phyloP scores from a whole-genome alignment of 2,888 invertebrate species.

The Eucera pruinosa region DNA sequence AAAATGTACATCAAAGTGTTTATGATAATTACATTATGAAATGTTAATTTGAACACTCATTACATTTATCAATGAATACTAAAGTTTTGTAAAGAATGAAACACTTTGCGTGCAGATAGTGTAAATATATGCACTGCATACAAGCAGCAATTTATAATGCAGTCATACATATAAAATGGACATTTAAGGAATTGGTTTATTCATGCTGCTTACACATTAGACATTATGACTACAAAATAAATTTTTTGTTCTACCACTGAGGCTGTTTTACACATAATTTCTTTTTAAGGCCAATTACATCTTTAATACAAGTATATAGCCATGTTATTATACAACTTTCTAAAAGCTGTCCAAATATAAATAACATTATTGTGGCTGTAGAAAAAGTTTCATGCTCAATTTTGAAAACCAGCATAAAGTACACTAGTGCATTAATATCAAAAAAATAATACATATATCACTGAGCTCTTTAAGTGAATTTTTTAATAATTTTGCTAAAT shows the following conservation, averaged over 20 bases:
- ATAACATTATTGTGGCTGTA: conserved; percentile 47
- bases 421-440: conserved; percentile 63
- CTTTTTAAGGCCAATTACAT: conserved; percentile 38
- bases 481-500: conserved; percentile 38
- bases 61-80: conserved; percentile 62
- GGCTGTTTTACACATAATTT: conserved; percentile 30
- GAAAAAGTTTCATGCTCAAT: conserved; percentile 64
- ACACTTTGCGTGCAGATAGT: conserved; percentile 75
- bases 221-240: conserved; percentile 51
- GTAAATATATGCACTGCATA: conserved; percentile 72
- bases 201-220: conserved; percentile 66
- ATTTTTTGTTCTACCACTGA: conserved; percentile 34
- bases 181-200: conserved; percentile 63
- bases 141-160: conserved; percentile 75
- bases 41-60: conserved; percentile 60
- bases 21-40: conserved; percentile 45
- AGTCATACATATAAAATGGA: conserved; percentile 72
- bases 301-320: conserved; percentile 42
- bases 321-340: conserved; percentile 47
- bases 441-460: conserved; percentile 52
- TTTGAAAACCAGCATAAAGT: conserved; percentile 46
- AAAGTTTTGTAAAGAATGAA: conserved; percentile 60
- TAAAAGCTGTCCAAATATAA: conserved; percentile 59
- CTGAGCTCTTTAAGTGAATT: conserved; percentile 25
- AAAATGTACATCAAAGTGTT: conserved; percentile 63